A percentile compares a stretch with the other conserved stretches of the same genome.
Conservation (phyloP, 2,888 invertebrate genomes). For the Pristionchus exspectatus region DNA sequence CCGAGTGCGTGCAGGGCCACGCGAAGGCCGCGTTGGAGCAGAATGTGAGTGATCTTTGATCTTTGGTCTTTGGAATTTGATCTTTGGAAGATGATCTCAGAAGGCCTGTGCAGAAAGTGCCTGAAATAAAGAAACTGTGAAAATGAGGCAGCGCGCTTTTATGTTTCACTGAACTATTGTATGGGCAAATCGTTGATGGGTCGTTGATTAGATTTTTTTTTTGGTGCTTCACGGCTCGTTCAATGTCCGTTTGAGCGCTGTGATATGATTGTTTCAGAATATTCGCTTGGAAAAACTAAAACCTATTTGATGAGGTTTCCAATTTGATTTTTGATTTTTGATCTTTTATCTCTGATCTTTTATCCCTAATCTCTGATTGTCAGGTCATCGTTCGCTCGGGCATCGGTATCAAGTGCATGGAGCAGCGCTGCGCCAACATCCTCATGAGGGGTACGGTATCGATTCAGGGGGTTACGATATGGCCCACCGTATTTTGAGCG, state of each 20-base stretch:
- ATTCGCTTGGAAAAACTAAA: background rate
- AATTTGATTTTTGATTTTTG: background rate
- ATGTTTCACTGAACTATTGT: background rate
- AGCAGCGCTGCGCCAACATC: slow-evolving; percentile 25
- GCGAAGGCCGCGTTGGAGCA: slow-evolving; percentile 31
- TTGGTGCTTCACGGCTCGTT: background rate
- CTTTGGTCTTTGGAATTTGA: background rate
- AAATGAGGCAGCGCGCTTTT: background rate
- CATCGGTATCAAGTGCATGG: slow-evolving; percentile 51
- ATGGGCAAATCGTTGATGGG: too few relatives aligned
- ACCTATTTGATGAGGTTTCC: background rate
- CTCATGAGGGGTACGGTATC: slow-evolving; percentile 31
- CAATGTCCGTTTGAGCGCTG: background rate
- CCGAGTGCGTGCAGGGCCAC: slow-evolving; percentile 42
- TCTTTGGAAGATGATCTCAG: background rate
- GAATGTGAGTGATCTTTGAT: slow-evolving; percentile 42
- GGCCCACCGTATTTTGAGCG: too few relatives aligned
- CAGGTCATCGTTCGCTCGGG: slow-evolving; percentile 52
- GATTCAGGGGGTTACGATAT: background rate
- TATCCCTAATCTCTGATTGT: background rate
- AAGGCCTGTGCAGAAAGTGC: background rate
- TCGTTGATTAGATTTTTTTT: too few relatives aligned
- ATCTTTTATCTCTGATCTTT: background rate
- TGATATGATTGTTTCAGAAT: background rate
- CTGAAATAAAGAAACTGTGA: background rate